phyloP scores from a whole-genome alignment of 2,797 vertebrate species.

The Cyclura pinguis region DNA sequence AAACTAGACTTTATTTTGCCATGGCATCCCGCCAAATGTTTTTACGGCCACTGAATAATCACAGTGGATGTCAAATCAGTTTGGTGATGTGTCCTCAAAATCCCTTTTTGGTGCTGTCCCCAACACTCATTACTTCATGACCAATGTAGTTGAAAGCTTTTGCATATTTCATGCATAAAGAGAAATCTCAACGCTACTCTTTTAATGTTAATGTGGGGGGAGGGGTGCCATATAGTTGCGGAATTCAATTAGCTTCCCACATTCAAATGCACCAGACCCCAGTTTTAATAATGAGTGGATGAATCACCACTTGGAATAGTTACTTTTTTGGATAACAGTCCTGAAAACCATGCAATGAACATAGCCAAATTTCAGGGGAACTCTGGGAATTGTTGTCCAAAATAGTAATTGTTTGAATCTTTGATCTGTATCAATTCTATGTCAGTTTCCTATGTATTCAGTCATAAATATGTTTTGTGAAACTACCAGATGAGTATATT shows the following conservation, averaged over 20 bases:
- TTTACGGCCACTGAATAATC: conserved; percentile 20
- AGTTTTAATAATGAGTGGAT: neutral
- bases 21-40: conserved; percentile 8
- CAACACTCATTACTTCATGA: neutral
- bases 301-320: neutral
- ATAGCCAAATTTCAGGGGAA: neutral
- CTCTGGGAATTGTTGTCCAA: too few species aligned
- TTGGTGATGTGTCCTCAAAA: conserved; percentile 15
- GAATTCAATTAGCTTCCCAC: neutral
- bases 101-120: conserved; percentile 4
- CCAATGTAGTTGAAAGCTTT: neutral
- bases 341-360: neutral
- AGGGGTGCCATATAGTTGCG: neutral
- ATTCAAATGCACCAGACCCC: neutral
- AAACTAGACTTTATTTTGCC: conserved; percentile 5
- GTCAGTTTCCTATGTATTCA: neutral
- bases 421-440: neutral
- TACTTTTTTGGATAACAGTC: neutral
- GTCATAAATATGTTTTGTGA: neutral
- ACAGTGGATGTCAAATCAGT: conserved; percentile 8
- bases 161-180: conserved; percentile 24
- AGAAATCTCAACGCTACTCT: neutral
- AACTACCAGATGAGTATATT: neutral
- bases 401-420: too few species aligned
- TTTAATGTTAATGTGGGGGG: neutral